A percentile compares a stretch with the other conserved stretches of the same genome.
Evolutionary conservation across 2,113 vertebrate genomes (phyloP).

Genomic region (Propithecus coquereli): DNA sequence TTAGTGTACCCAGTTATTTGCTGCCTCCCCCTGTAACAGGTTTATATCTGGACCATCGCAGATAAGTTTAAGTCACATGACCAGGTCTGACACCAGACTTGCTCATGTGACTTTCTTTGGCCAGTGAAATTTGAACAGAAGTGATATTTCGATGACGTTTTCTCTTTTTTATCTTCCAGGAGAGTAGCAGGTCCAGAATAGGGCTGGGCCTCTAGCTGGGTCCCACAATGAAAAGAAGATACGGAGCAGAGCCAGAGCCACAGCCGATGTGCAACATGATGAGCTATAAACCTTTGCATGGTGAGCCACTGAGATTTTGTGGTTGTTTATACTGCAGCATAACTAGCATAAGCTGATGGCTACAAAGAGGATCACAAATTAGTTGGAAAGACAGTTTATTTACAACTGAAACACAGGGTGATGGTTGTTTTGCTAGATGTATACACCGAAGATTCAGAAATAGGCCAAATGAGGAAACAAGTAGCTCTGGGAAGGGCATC

Average conservation of each 20-base stretch:
- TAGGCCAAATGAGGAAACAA: not conserved
- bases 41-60: not conserved
- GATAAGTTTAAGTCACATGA: not conserved
- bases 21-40: not conserved
- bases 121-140: not conserved
- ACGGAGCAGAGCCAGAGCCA: not conserved
- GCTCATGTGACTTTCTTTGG: not conserved
- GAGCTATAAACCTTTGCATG: not conserved
- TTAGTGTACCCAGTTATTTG: not conserved
- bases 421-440: not conserved
- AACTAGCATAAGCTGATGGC: not conserved
- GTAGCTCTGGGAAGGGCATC: not conserved
- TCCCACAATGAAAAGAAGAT: not conserved
- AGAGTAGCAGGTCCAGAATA: not conserved
- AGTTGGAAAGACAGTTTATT: not conserved
- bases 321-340: not conserved
- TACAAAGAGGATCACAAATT: not conserved
- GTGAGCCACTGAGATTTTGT: not conserved
- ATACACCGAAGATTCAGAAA: not conserved
- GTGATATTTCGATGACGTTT: not conserved
- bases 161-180: not conserved
- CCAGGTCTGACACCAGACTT: not conserved
- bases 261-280: rapidly evolving
- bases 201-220: not conserved
- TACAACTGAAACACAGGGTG: not conserved